Evolutionary conservation across 2,113 vertebrate genomes (phyloP), one percentile per base, ranked within the genome.

Genomic region (Solenodon paradoxus): DNA sequence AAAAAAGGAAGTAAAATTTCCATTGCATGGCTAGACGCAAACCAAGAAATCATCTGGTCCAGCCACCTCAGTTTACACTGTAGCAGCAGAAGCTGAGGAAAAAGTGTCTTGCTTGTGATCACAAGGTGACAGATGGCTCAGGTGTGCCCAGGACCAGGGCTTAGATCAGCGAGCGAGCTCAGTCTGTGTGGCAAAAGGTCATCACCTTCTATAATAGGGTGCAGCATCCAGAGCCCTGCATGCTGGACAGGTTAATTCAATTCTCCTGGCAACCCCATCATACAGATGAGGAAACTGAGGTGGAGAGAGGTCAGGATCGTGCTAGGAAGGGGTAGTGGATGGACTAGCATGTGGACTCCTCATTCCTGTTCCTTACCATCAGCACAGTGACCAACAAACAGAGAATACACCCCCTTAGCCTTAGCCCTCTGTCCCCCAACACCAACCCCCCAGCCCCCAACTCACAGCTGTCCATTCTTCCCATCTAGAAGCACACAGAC

Each of bases 401-500:
- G 24, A 78, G 22, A 35, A 19, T 5, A 7, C 5, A 3, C 17
- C 51, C 40, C 24, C 1, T 1, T 1, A 5, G 32, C 53, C 30
- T 0, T n/a, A n/a, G n/a, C n/a, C n/a, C n/a, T n/a, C n/a, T n/a
- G n/a, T n/a, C n/a, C n/a, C n/a, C n/a, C n/a, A n/a, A n/a, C n/a
- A n/a, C n/a, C n/a, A 2, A 32, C 40, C 42, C 61, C 84, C 87
- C 26, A 72, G 66, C 0, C 88, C 87, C 97, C 89, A 71, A 99
- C 99, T 97, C 98, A 99, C 99, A 99, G 98, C 98, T 99, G 99
- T 86, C 99, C 98, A 3, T 98, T 99, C 98, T 99, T 99, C 98
- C 99, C 0, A 99, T 99, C 98, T 99, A 99, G 98, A 99, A 99
- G 98, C 99, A 99, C 98, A 99, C 99, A 0, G 99, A 99, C 97